Base-by-base conservation (phyloP, 23 tunicate genomes). In the Botrylloides violaceus region DNA sequence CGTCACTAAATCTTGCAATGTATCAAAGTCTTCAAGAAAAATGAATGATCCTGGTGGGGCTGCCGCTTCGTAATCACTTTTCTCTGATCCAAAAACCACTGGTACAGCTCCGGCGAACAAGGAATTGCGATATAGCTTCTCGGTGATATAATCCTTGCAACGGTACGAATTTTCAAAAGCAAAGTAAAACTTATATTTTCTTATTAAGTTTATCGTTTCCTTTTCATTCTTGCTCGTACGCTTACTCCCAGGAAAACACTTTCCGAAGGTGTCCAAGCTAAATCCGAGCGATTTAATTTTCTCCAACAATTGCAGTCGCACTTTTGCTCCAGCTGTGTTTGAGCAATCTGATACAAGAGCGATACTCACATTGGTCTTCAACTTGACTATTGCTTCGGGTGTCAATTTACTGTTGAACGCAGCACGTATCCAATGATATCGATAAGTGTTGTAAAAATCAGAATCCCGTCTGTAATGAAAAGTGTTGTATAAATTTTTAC, bases 141-240 rank as follows among this genome's bases (percentile, higher is more conserved):
- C 75, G 65, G 75, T 38, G 28, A 70, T 70, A 15, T 70, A 70
- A 38, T 70, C 75, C 4, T 27, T 70, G 26, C 75, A 70, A 27
- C 35, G 59, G 64, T 70, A 70, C 6, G 75, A 39, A 63, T 75
- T 75, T 33, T 75, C 80, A 63, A 75, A 75, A 3, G 80, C 76
- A 4, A 75, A 66, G 48, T 75, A 62, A 29, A 75, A 75, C 48
- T 75, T 75, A 28, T 63, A 63, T 27, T 28, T 63, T 4, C 70
- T 26, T 3, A 63, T 33, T 31, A 27, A 27, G 23, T 25, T 33
- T 28, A 63, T 28, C 3, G 33, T 31, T 29, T 63, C 35, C 29
- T 63, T 28, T 7, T 63, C 36, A 27, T 34, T 34, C 9, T 27
- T 27, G 35, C 35, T 9, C 3, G 33, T 19, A 25, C 6, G 20